phyloP scores from a whole-genome alignment of 2,888 invertebrate genomes.

The Sepiola atlantica region DNA sequence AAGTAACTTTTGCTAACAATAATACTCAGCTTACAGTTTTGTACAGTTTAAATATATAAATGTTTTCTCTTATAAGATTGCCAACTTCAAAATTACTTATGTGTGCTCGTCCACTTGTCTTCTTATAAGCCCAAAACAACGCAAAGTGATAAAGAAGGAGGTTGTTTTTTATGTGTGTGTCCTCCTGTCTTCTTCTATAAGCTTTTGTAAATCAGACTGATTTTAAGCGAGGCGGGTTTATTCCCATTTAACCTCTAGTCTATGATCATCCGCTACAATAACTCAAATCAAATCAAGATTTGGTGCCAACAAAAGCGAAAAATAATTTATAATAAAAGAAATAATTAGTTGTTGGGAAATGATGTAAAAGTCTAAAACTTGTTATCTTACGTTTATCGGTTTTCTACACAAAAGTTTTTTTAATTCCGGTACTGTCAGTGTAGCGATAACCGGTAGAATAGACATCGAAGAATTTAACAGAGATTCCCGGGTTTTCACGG shows the following conservation, averaged over 20 bases:
- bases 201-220: not conserved
- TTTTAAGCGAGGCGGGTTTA: not conserved
- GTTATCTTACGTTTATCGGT: not conserved
- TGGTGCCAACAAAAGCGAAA: too few species aligned
- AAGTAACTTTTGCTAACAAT: too few species aligned
- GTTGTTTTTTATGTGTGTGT: not conserved
- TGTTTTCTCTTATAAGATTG: too few species aligned
- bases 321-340: too few species aligned
- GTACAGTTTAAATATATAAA: too few species aligned
- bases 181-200: not conserved
- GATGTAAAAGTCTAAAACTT: not conserved
- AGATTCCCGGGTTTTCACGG: too few species aligned
- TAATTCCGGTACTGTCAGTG: not conserved
- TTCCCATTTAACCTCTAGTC: not conserved
- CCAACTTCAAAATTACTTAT: too few species aligned
- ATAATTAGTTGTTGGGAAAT: too few species aligned
- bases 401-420: not conserved
- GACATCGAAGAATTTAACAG: not conserved
- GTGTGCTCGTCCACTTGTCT: too few species aligned
- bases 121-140: too few species aligned
- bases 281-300: not conserved
- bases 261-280: not conserved
- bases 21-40: too few species aligned
- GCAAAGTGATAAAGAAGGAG: too few species aligned
- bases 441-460: not conserved